Evolutionary conservation across 2,797 vertebrate species (phyloP), one percentile per base, ranked within the genome.

Genomic region (Champsocephalus esox): DNA sequence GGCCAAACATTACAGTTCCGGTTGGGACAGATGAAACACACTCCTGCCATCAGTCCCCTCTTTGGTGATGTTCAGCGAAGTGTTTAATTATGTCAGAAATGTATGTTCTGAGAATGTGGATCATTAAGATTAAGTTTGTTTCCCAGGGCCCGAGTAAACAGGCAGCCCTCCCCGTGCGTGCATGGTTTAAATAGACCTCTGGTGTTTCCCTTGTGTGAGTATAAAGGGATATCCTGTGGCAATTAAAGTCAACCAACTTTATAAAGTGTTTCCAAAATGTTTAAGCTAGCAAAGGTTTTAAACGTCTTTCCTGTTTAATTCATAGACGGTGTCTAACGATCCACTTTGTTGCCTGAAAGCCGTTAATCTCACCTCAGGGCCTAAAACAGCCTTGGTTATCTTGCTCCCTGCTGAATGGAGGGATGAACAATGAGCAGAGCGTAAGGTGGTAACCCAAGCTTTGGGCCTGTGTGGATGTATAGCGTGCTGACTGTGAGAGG

Each of bases 81-180:
- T 83, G 86, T 93, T 92, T 91, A 90, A 93, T 93, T 92, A 92
- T 87, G 87, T 67, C 64, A 72, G 70, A 90, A 88, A 90, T 91
- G 79, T 89, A 89, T 81, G 87, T 71, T 85, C 84, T 86, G 85
- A 89, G 86, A 90, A 90, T 79, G 76, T 81, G 68, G 66, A 84
- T 86, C 77, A 76, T 75, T 87, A 62, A 48, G 59, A 81, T 70
- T 63, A 49, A 70, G 54, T 76, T 69, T 73, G 76, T 82, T 88
- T 88, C 83, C 87, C 88, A 90, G 84, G 87, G 70, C 34, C 28
- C 11, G 51, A 68, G 60, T 44, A 75, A 82, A 66, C 51, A 73
- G 56, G 50, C 52, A 50, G 58, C 56, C 56, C 58, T 77, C 57
- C 65, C 72, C 66, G 73, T 56, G 43, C 17, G 10, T 34, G 73